phyloP scores from a whole-genome alignment of 2,888 invertebrate species.

The Octodonta nipae region DNA sequence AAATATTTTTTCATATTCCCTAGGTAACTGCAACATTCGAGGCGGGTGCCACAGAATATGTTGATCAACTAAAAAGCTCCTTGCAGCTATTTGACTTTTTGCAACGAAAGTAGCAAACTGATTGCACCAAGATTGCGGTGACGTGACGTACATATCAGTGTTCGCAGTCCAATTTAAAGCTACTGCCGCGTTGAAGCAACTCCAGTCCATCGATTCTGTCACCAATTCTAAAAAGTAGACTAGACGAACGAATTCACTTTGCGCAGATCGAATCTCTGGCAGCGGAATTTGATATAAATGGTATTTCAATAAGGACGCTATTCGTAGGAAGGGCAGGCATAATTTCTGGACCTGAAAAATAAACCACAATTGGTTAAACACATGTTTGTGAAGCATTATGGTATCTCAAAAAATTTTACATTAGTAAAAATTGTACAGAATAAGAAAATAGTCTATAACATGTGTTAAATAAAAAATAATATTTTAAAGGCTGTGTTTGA shows the following conservation, averaged over 20 bases:
- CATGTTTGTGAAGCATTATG: no score
- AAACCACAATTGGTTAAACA: not conserved
- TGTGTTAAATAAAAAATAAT: no score
- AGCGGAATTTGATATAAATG: constrained; percentile 69
- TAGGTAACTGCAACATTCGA: constrained; percentile 68
- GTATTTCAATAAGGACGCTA: constrained; percentile 58
- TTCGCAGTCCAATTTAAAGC: constrained; percentile 47
- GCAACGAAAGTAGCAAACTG: constrained; percentile 47
- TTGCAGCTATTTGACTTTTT: constrained; percentile 45
- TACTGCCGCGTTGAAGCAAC: constrained; percentile 49
- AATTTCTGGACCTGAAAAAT: constrained; percentile 56
- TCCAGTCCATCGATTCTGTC: constrained; percentile 52
- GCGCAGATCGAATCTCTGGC: constrained; percentile 49
- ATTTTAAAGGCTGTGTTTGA: no score
- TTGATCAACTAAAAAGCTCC: constrained; percentile 57
- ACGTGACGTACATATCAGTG: constrained; percentile 35
- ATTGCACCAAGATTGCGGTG: constrained; percentile 53
- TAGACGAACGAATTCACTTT: constrained; percentile 63
- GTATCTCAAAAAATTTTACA: no score
- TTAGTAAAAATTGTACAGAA: no score
- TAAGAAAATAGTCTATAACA: no score
- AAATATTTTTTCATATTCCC: constrained; percentile 83
- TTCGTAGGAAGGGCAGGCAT: constrained; percentile 70
- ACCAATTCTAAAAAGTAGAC: constrained; percentile 67
- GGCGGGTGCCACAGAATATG: constrained; percentile 73